These are phyloP conservation scores for Drosophila falleni DNA, from an alignment of 2,888 invertebrate genomes.

Conservation along the genomic window DNA sequence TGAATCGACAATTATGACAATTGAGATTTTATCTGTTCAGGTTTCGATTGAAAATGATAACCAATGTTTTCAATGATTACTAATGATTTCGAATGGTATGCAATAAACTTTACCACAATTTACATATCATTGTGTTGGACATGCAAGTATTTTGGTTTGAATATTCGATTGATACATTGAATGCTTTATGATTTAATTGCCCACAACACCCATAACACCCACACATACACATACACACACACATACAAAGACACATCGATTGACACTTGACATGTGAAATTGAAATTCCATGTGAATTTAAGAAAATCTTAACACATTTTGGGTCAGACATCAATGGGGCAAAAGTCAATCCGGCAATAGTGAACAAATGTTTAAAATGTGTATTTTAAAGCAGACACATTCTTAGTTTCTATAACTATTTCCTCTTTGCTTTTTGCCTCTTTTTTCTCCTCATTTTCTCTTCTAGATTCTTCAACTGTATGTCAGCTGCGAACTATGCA, in stretches of 20 bases:
- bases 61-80: slow-evolving; percentile 46
- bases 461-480: slow-evolving; percentile 17
- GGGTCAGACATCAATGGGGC: background rate
- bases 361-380: background rate
- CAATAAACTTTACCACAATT: slow-evolving; percentile 37
- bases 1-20: slow-evolving; percentile 61
- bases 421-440: background rate
- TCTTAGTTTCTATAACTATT: slow-evolving; percentile 2
- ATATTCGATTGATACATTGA: slow-evolving; percentile 1
- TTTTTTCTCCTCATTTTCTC: background rate
- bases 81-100: slow-evolving; percentile 35
- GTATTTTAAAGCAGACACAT: background rate
- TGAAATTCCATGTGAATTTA: background rate
- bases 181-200: slow-evolving; percentile 3
- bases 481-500: slow-evolving; percentile 50
- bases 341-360: background rate
- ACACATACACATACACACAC: background rate
- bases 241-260: background rate
- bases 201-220: background rate
- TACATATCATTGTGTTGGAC: slow-evolving; percentile 6
- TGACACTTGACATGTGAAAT: background rate
- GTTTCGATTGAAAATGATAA: slow-evolving; percentile 35
- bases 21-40: slow-evolving; percentile 49
- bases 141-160: background rate
- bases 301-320: background rate